phyloP scores from a whole-genome alignment of 92 coral and sea anemone species.

The Micromussa lordhowensis region DNA sequence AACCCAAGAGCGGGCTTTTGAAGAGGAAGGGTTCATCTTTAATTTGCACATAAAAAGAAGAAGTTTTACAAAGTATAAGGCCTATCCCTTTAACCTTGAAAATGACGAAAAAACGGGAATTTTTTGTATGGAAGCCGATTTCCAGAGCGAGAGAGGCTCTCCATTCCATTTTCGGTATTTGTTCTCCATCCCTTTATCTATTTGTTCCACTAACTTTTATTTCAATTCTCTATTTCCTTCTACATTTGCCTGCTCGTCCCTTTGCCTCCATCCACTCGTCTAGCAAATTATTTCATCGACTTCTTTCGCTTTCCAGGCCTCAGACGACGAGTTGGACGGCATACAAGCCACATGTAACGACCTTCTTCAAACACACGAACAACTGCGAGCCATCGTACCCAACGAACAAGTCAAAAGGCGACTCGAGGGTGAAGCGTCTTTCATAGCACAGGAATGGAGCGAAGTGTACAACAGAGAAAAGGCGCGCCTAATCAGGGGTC shows the following conservation, averaged over 20 bases:
- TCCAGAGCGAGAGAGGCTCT: too few species aligned
- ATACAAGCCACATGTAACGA: constrained; percentile 68
- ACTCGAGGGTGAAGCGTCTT: constrained; percentile 56
- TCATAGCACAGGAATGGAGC: constrained; percentile 82
- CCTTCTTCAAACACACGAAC: constrained; percentile 71
- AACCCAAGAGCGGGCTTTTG: too few species aligned
- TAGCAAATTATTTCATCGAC: background rate
- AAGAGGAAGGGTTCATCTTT: too few species aligned
- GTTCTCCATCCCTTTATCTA: too few species aligned
- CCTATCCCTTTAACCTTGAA: too few species aligned
- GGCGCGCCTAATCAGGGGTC: constrained; percentile 59
- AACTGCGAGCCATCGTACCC: constrained; percentile 67
- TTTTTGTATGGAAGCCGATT: too few species aligned
- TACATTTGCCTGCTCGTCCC: background rate
- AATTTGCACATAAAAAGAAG: too few species aligned
- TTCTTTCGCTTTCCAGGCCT: constrained; percentile 43
- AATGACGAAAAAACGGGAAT: too few species aligned
- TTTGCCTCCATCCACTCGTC: background rate
- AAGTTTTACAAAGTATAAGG: too few species aligned
- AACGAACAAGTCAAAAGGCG: constrained; percentile 77
- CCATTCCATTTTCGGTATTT: background rate
- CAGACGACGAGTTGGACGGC: constrained; percentile 73
- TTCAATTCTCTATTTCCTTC: background rate
- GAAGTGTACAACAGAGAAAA: constrained; percentile 79
- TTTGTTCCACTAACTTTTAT: background rate